Base-by-base conservation (phyloP, 1,140 invertebrate species). In the Ceratina japonica region DNA sequence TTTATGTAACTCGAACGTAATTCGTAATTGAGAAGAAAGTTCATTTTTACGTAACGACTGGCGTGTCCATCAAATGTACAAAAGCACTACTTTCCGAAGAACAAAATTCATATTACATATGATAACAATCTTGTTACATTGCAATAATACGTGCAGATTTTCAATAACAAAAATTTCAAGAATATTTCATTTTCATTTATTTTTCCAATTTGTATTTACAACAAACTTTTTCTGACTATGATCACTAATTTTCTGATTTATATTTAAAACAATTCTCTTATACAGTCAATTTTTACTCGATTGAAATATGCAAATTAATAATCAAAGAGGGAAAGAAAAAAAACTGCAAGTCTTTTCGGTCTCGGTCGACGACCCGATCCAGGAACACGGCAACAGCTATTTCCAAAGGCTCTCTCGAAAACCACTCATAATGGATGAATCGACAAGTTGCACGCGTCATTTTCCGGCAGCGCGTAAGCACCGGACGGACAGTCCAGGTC, bases 391-490 rank as follows among this genome's bases (percentile, higher is more conserved):
- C 1, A 52, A 18, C 8, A 15, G 2, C 22, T 16, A 31, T 54
- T 24, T 69, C 18, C 16, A 54, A 13, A 31, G 18, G 1, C 12
- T 31, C 49, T 22, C 12, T 54, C 18, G 27, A 31, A 44, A 58
- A 56, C 20, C 37, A 4, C 12, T 16, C 15, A 15, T 24, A 31
- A 66, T 51, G 65, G 15, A 69, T 63, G 59, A 74, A 62, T 74
- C 59, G 59, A 31, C 54, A 44, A n/a, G 44, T 59, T 51, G 65
- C 65, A 49, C 44, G n/a, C 44, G 15, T 61, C 16, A 56, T 78
- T 71, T 72, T 27, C 44, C 58, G 8, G 56, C 15, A 22, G 24
- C 69, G 51, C 27, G 12, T 27, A 10, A n/a, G 56, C 5, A 31
- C 27, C 27, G 27, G 27, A 31, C 27, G 27, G 27, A 31, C 4